Base-by-base conservation (phyloP, 30 jellyfish, hydroid and myxozoan species). In the Cassiopea andromeda region DNA sequence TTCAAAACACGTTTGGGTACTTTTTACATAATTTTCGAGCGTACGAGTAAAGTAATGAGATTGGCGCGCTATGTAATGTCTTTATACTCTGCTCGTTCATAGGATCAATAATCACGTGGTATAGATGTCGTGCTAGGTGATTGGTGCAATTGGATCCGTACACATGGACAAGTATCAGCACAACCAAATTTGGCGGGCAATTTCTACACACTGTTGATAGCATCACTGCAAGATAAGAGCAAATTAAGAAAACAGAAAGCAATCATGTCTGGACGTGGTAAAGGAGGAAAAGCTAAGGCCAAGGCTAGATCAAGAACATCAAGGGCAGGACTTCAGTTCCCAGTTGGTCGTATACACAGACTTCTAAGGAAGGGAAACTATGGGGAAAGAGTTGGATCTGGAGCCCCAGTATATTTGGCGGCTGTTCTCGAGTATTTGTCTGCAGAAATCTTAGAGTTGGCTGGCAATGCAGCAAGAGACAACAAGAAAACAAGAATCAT, bases 391-490 rank as follows among this genome's bases (percentile, higher is more conserved):
- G 91, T 94, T 66, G 98, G 98, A 12, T 80, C 97, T 66, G 97
- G 98, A 4, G 98, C 98, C 1, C 98, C 98, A 12, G 98, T 94
- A 59, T 94, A 94, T 80, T 58, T 94, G 82, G 98, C 98, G 44
- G 98, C 98, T 61, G 99, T 92, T 15, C 77, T 95, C 67, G 99
- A 95, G 78, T 95, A 95, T 87, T 87, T 95, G 58, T 90, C 99
- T 66, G 99, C 99, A 85, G 99, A 95, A 69, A 91, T 95, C 61
- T 80, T 95, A 4, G 99, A 95, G 85, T 77, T 95, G 89, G 99
- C 99, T 74, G 99, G 99, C 10, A 95, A 95, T 73, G 99, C 99
- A 14, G 99, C 99, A 50, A 67, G 99, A 69, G 99, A 95, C 90
- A 95, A 95, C 87, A 95, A 95, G 85, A 95, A 95, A 69, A 47